A percentile compares a stretch with the other conserved stretches of the same genome.
phyloP scores from a whole-genome alignment of 2,113 vertebrate genomes.

The Setophaga coronata region DNA sequence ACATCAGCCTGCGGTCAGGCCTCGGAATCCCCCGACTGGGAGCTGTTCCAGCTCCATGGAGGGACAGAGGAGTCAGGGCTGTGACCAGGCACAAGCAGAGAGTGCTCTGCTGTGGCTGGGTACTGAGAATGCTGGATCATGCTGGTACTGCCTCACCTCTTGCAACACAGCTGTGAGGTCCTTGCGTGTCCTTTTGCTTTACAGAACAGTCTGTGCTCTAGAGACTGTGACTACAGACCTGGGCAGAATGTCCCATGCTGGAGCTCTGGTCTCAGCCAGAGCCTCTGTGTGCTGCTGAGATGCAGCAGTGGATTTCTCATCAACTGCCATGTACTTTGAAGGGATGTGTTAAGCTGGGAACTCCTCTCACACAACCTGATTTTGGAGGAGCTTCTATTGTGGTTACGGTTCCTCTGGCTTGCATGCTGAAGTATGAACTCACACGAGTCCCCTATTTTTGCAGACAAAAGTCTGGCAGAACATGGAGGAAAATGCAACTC shows the following conservation, averaged over 20 bases:
- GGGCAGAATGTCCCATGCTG: rapidly evolving
- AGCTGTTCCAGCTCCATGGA: rapidly evolving
- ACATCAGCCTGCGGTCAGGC: not conserved
- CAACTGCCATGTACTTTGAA: not conserved
- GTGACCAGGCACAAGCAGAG: not conserved
- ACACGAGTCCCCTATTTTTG: not conserved
- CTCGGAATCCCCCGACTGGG: rapidly evolving
- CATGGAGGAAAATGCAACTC: constrained; percentile 16
- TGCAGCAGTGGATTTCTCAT: not conserved
- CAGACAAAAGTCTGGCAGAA: constrained; percentile 32
- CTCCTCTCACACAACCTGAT: not conserved
- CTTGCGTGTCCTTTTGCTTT: rapidly evolving
- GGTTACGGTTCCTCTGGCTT: not conserved
- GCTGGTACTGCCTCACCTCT: not conserved
- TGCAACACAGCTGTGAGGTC: rapidly evolving
- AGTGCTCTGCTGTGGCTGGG: not conserved
- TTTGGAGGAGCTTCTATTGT: not conserved
- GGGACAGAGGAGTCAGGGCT: rapidly evolving
- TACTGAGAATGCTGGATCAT: not conserved
- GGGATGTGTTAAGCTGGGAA: not conserved
- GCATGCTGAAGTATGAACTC: not conserved
- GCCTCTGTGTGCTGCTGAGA: not conserved
- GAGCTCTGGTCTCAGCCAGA: not conserved
- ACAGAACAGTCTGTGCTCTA: not conserved
- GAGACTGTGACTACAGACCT: rapidly evolving